These are phyloP conservation scores for Glossophaga mutica DNA, from an alignment of 2,797 vertebrate species.

Conservation along the genomic window DNA sequence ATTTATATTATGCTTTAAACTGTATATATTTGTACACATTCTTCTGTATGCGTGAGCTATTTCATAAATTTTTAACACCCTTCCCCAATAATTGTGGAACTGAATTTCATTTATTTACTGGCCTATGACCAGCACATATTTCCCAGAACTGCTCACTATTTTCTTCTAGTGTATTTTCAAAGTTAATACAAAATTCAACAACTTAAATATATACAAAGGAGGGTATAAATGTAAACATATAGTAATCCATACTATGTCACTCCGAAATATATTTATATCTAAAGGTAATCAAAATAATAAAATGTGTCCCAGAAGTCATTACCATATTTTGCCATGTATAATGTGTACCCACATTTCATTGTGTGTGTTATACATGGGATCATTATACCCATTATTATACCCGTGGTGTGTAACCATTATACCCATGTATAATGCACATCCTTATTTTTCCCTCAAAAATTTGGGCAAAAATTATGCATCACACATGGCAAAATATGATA, in stretches of 20 bases:
- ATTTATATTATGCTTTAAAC: background rate
- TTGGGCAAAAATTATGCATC: too few relatives aligned
- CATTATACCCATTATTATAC: too few relatives aligned
- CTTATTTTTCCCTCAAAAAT: too few relatives aligned
- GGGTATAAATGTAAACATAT: conserved; percentile 9
- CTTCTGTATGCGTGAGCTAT: background rate
- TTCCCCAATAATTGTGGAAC: background rate
- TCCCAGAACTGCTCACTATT: background rate
- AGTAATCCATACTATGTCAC: background rate
- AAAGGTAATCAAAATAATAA: background rate
- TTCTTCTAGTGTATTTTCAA: background rate
- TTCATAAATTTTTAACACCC: background rate
- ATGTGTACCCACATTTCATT: too few relatives aligned
- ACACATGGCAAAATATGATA: background rate
- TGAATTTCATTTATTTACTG: background rate
- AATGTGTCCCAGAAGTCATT: background rate
- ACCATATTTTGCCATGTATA: too few relatives aligned
- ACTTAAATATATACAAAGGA: conserved; percentile 5
- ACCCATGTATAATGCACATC: too few relatives aligned
- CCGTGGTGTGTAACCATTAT: too few relatives aligned
- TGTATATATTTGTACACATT: background rate
- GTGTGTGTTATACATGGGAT: too few relatives aligned
- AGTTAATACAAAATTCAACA: conserved; percentile 19
- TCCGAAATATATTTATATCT: background rate
- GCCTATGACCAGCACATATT: background rate